Evolutionary conservation across 1,140 invertebrate genomes (phyloP), one percentile per base, ranked within the genome.

Genomic region (Dinoponera quadriceps): DNA sequence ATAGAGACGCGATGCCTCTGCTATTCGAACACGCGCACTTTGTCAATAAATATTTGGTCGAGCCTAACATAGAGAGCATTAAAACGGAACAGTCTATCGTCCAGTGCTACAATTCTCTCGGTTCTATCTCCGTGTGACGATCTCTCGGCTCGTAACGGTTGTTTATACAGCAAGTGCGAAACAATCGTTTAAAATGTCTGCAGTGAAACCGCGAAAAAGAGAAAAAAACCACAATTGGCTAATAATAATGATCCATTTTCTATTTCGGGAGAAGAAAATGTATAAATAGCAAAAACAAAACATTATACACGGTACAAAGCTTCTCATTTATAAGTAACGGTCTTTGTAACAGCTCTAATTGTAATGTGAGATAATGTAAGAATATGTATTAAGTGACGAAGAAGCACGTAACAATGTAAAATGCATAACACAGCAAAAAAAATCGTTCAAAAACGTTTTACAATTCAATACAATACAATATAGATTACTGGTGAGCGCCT

Each of bases 41-140:
- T 14, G 80, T 93, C 73, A 91, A 93, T 14, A 93, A 91, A 81
- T 82, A 89, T 44, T 73, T 94, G 25, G 71, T 18, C 22, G 84
- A 88, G 16, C 93, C 93, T 2, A 92, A 87, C 82, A 88, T 93
- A n/a, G 93, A 94, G 81, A 83, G 87, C 63, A 90, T 94, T 48
- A 93, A 94, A 91, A 93, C 93, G n/a, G 93, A 94, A 74, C 94
- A 94, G 81, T 92, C 93, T 44, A 93, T 94, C 29, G 89, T 94
- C 72, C 94, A 94, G 69, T 94, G 94, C 88, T 93, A 91, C 49
- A 94, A 94, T 84, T 92, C 90, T 38, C 72, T 86, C 29, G 81
- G 86, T 25, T 89, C 66, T 25, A 84, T 55, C 3, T 88, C 88
- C 25, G 33, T 71, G 44, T 75, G 86, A 78, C 25, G 85, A 48